Conservation (phyloP, 1,140 invertebrate genomes). For the Polypedilum pembai region DNA sequence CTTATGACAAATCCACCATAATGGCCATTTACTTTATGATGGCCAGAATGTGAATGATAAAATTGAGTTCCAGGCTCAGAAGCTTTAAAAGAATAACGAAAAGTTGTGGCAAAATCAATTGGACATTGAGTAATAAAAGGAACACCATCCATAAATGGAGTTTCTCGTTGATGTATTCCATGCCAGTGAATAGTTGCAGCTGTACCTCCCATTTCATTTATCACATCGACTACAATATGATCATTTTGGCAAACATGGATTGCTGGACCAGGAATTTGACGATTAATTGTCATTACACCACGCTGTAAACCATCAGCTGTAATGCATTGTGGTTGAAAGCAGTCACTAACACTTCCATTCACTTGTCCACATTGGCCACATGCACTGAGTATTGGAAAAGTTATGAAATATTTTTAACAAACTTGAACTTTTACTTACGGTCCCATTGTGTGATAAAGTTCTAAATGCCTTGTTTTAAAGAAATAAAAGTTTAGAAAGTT, state of each 20-base stretch:
- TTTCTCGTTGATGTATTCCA: conserved; percentile 45
- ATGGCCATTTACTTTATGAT: conserved; percentile 46
- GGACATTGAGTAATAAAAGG: conserved; percentile 64
- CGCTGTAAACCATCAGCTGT: conserved; percentile 49
- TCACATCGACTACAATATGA: conserved; percentile 49
- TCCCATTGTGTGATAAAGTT: conserved; percentile 46
- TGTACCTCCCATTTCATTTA: conserved; percentile 48
- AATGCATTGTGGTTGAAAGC: conserved; percentile 49
- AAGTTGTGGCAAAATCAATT: conserved; percentile 49
- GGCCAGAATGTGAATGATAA: conserved; percentile 49
- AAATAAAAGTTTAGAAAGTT: too few species aligned
- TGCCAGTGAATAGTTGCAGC: conserved; percentile 50
- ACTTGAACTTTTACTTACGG: too few species aligned
- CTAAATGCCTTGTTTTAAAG: conserved; percentile 35
- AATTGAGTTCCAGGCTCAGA: conserved; percentile 50
- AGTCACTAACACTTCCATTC: conserved; percentile 38
- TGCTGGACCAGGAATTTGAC: conserved; percentile 52
- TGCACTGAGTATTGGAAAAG: conserved; percentile 33
- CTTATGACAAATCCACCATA: conserved; percentile 45
- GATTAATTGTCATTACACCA: conserved; percentile 50
- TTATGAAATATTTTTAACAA: too few species aligned
- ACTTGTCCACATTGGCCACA: background rate
- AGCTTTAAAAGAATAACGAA: conserved; percentile 49
- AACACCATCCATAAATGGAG: conserved; percentile 57
- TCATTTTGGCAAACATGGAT: conserved; percentile 55